Evolutionary conservation across 2,888 invertebrate genomes (phyloP), one percentile per base, ranked within the genome.

Genomic region (Lissonota sp.): DNA sequence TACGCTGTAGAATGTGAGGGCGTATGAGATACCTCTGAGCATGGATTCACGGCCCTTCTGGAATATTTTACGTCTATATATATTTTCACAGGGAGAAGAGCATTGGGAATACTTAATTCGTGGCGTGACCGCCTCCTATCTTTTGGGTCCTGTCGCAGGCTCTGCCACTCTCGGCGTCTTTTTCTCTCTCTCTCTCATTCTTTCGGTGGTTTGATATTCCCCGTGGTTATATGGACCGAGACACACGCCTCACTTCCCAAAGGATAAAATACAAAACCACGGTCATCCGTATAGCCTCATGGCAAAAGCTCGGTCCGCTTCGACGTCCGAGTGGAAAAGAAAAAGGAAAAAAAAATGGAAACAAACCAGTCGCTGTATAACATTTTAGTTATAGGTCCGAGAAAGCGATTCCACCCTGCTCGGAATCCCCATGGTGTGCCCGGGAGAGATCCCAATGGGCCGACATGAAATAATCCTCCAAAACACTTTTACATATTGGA

Each of bases 21-120:
- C 12, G 37, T 49, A 64, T 39, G n/a, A 12, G 6, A 12, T 49
- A 6, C 1, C 10, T 6, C 12, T 39, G 39, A 8, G 37, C n/a
- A 8, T 8, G 5, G 7, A 6, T 2, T 64, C 16, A 10, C 16
- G 5, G 42, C 26, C 39, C 26, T 55, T 8, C 8, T 26, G 8
- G 12, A 26, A 8, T 8, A 16, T 5, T 49, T n/a, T 8, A 49
- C 16, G 6, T 16, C 14, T 60, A 55, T 26, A 55, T 57, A 37
- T 39, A 69, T 46, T 1, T 37, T 2, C 10, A 46, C 16, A 55
- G 39, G 39, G 46, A 51, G 42, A 44, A 70, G 39, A 64, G 6
- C 40, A 46, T 46, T 40, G 72, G 80, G 84, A 85, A 87, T 88
- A 86, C 86, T 84, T 87, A 88, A 90, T 89, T 89, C 87, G 87